A percentile compares a stretch with the other conserved stretches of the same genome.
Conservation (phyloP, 2,113 vertebrate genomes). For the Tupaia chinensis region DNA sequence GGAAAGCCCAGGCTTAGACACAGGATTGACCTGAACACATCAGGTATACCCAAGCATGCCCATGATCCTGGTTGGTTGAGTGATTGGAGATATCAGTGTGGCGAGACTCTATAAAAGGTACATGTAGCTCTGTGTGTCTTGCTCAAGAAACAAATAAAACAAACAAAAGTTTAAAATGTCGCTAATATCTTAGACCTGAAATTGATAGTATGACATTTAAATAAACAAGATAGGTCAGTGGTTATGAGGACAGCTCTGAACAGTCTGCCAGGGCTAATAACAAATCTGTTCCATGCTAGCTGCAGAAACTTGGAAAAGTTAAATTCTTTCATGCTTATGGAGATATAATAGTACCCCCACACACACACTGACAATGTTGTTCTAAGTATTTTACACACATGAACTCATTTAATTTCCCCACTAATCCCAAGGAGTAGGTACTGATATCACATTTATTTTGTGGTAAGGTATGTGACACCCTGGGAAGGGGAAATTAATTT, state of each 20-base stretch:
- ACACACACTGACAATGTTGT: neutral
- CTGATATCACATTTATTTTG: neutral
- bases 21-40: no score
- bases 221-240: neutral
- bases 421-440: neutral
- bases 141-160: no score
- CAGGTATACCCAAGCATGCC: no score
- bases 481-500: neutral
- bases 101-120: no score
- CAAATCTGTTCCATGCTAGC: neutral
- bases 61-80: no score
- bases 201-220: neutral
- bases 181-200: constrained; percentile 27
- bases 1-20: no score
- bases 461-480: neutral
- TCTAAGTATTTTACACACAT: neutral
- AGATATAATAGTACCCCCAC: neutral
- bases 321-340: neutral
- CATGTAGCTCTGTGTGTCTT: no score
- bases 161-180: neutral
- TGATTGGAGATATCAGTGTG: no score
- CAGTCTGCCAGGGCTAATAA: neutral
- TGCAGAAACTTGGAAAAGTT: neutral
- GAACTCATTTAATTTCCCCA: neutral
- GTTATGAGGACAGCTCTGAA: neutral